Percentiles rank a stretch among this genome's conserved stretches.
Evolutionary conservation across 2,888 invertebrate genomes (phyloP).

Genomic region (Drosophila fulvimacula): DNA sequence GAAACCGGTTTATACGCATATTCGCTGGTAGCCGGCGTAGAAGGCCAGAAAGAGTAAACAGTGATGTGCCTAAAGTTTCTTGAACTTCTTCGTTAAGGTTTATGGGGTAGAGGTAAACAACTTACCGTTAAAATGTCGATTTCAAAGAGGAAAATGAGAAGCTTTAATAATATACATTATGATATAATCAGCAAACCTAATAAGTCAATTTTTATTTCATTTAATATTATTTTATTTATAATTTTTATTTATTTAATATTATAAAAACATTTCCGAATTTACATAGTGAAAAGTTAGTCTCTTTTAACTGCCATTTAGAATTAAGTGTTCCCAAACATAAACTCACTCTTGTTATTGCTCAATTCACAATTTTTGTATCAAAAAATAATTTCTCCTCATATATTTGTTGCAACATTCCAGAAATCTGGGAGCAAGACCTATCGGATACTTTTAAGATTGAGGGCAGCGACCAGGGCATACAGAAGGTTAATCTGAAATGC

Average conservation of each 20-base stretch:
- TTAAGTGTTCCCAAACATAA: too few relatives aligned
- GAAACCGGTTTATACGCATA: conserved; percentile 60
- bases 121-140: conserved; percentile 4
- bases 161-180: too few relatives aligned
- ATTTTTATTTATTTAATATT: too few relatives aligned
- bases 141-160: background rate
- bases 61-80: conserved; percentile 24
- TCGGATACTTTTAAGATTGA: conserved; percentile 87
- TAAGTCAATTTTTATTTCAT: too few relatives aligned
- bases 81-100: conserved; percentile 18
- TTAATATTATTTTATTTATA: too few relatives aligned
- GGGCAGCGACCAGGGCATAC: conserved; percentile 86
- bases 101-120: conserved; percentile 1
- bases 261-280: too few relatives aligned
- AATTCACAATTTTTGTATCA: too few relatives aligned
- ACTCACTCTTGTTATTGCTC: too few relatives aligned
- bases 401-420: conserved; percentile 51
- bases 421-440: conserved; percentile 86
- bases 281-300: too few relatives aligned
- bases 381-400: too few relatives aligned
- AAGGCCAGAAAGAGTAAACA: conserved; percentile 28
- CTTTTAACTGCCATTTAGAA: too few relatives aligned
- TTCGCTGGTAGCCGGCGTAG: conserved; percentile 9
- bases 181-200: too few relatives aligned
- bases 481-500: conserved; percentile 86